Base-by-base conservation (phyloP, 2,797 vertebrate species). In the Sphenopsis melanotis region DNA sequence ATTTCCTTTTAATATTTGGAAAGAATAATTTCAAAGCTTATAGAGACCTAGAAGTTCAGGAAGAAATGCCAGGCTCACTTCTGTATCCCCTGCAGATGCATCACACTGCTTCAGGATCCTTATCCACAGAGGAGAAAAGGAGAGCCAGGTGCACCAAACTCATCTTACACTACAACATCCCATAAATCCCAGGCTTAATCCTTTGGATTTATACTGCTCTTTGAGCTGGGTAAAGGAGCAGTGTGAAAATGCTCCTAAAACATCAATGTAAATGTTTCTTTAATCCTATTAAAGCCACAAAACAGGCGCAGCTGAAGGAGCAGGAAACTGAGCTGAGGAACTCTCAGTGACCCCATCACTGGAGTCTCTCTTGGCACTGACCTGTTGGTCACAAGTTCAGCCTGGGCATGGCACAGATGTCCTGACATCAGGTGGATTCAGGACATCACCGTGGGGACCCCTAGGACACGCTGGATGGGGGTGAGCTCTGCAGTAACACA, bases 201-300 rank as follows among this genome's bases (percentile, higher is more conserved):
- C 86, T 82, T 79, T 41, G 76, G 83, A 74, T 94, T 97, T 96
- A 94, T 82, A 26, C 30, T 88, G 56, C 68, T 97, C 93, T 95
- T 95, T 95, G 91, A 97, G 59, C 27, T 68, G 84, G 93, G 87
- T 74, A 86, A 91, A 92, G 78, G 36, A 91, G 85, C 65, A 80
- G 91, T 49, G 75, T 95, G 92, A 97, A 98, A 97, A 97, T 78
- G 89, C 66, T 94, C 83, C 95, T 93, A 95, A 93, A 95, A 88
- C 87, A 75, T 97, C 93, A 93, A 77, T 80, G 92, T 90, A 96
- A 97, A 96, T 97, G 92, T 96, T 97, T 97, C 93, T 89, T 89
- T 98, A 98, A 97, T 97, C 93, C 75, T n/a, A 87, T 89, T 88
- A 94, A 96, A 97, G 87, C 85, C 92, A 93, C 94, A 94, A 96